Evolutionary conservation across 1,140 invertebrate species (phyloP).

Genomic region (Chrysomallon squamiferum): DNA sequence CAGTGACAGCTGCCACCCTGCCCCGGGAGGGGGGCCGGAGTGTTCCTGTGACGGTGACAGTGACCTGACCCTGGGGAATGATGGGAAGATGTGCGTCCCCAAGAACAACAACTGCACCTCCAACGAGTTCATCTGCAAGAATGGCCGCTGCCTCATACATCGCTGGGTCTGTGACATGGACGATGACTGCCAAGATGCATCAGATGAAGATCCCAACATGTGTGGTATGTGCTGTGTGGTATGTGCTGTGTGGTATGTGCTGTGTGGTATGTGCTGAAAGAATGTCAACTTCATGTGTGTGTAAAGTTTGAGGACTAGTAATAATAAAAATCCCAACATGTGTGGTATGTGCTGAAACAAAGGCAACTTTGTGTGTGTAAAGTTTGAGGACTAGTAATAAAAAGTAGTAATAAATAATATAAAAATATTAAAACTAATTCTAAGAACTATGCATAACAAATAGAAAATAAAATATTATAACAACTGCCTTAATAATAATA

Average conservation of each 20-base stretch:
- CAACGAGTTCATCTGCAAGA: slow-evolving; percentile 89
- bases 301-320: too few species aligned
- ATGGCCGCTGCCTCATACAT: slow-evolving; percentile 92
- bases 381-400: too few species aligned
- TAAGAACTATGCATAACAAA: too few species aligned
- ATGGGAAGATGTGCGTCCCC: slow-evolving; percentile 56
- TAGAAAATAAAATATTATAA: too few species aligned
- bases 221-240: slow-evolving; percentile 73
- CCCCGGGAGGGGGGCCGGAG: slow-evolving; percentile 73
- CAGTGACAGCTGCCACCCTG: slow-evolving; percentile 92
- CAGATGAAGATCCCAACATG: slow-evolving; percentile 96
- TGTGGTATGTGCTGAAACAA: too few species aligned
- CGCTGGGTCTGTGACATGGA: slow-evolving; percentile 95
- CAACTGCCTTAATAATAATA: too few species aligned
- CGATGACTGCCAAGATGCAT: slow-evolving; percentile 91
- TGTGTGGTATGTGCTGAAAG: too few species aligned
- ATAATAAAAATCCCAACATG: too few species aligned
- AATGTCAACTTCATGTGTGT: too few species aligned
- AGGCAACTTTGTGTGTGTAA: too few species aligned
- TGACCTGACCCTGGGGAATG: slow-evolving; percentile 32
- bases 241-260: neutral
- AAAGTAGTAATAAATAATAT: too few species aligned
- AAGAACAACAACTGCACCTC: slow-evolving; percentile 78
- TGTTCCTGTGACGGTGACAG: slow-evolving; percentile 46
- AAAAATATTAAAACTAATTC: too few species aligned